phyloP scores from a whole-genome alignment of 2,797 vertebrate genomes.

The Myotis planiceps region DNA sequence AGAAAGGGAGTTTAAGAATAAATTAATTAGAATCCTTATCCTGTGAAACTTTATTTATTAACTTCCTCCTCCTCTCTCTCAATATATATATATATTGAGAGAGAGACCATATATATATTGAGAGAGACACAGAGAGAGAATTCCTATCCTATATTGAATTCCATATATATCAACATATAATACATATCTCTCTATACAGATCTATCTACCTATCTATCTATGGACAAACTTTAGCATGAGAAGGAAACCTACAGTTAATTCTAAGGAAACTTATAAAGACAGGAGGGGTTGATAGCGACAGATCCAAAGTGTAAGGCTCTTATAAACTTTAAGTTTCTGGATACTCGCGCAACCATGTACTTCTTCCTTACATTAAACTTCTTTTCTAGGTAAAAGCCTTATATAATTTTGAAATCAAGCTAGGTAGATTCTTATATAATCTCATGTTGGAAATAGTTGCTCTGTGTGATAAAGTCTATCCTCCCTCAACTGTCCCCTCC shows the following conservation, averaged over 20 bases:
- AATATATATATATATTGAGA: too few relatives aligned
- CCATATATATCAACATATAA: neutral
- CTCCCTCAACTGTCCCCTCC: too few relatives aligned
- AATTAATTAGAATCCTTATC: neutral
- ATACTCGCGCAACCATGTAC: neutral
- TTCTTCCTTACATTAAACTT: neutral
- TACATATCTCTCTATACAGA: neutral
- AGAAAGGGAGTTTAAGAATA: neutral
- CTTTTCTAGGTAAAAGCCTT: slow-evolving; percentile 20
- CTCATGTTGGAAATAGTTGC: neutral
- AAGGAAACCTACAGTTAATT: neutral
- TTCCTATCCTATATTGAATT: neutral
- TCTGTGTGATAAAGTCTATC: neutral
- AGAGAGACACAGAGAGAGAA: neutral
- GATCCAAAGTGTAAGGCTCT: neutral
- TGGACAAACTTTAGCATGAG: neutral
- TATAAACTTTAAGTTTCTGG: neutral
- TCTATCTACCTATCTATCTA: neutral
- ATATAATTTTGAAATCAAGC: neutral
- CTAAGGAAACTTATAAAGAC: neutral
- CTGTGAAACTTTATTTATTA: neutral
- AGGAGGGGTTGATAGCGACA: neutral
- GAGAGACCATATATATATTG: neutral
- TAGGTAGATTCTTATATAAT: neutral
- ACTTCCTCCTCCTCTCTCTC: neutral